Conservation (phyloP, 37 sponge, comb jelly and placozoan genomes). For the Axinella damicornis region DNA sequence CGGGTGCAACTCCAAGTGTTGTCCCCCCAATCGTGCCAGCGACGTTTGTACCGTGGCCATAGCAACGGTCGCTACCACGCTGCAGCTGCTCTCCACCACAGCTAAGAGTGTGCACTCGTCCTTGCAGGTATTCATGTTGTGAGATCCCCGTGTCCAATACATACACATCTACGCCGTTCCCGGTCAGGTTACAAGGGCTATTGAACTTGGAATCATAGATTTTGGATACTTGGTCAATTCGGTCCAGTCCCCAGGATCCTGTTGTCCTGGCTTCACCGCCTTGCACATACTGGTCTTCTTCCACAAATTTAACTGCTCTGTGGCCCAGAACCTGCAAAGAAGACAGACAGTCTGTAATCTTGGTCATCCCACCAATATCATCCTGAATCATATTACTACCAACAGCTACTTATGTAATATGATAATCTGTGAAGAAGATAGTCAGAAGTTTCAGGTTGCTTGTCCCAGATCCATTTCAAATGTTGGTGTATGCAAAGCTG, state of each 20-base stretch:
- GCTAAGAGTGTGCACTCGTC: constrained; percentile 25
- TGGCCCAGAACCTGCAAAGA: constrained; percentile 22
- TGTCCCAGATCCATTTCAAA: too few species aligned
- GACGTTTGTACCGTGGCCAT: constrained; percentile 78
- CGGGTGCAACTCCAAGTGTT: constrained; percentile 70
- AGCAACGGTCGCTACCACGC: constrained; percentile 36
- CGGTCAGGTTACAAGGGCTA: constrained; percentile 73
- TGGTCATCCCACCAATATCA: too few species aligned
- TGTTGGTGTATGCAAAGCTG: too few species aligned
- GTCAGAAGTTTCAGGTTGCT: too few species aligned
- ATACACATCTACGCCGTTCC: constrained; percentile 79
- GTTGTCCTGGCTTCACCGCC: constrained; percentile 1
- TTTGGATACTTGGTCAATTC: constrained; percentile 47
- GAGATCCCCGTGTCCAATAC: constrained; percentile 82
- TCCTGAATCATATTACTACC: too few species aligned
- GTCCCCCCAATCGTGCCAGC: constrained; percentile 75
- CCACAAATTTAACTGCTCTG: constrained; percentile 51
- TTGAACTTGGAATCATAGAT: constrained; percentile 17
- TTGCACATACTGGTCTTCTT: constrained; percentile 44
- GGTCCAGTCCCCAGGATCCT: constrained; percentile 72
- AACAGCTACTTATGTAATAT: too few species aligned
- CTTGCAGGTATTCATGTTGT: constrained; percentile 59
- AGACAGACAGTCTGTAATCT: too few species aligned
- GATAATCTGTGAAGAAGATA: too few species aligned
- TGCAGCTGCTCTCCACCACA: constrained; percentile 55